These are phyloP conservation scores for Cyrtodaria siliqua DNA, from an alignment of 2,888 invertebrate species.

Conservation along the genomic window DNA sequence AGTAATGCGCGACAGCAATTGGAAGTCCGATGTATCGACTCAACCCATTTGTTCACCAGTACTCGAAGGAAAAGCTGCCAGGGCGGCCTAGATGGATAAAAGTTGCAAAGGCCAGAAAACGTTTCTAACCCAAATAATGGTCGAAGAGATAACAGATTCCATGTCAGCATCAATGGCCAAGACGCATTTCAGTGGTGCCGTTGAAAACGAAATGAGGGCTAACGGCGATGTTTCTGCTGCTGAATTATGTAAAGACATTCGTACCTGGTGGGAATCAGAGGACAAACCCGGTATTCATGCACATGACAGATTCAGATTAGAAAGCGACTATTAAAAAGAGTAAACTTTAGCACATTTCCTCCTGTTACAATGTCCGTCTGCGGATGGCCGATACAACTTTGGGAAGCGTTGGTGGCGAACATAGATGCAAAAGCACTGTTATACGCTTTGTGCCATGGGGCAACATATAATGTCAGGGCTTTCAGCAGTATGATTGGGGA, in stretches of 20 bases:
- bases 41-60: constrained; percentile 53
- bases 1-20: too few species aligned
- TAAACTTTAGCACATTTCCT: too few species aligned
- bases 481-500: constrained; percentile 44
- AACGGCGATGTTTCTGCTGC: constrained; percentile 35
- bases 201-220: constrained; percentile 38
- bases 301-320: too few species aligned
- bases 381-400: constrained; percentile 44
- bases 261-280: constrained; percentile 53
- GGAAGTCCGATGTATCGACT: constrained; percentile 55
- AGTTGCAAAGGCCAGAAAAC: constrained; percentile 43
- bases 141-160: constrained; percentile 55
- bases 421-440: constrained; percentile 40
- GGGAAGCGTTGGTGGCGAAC: constrained; percentile 36
- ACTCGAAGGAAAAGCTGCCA: constrained; percentile 37
- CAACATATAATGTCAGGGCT: constrained; percentile 40
- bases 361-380: too few species aligned
- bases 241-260: constrained; percentile 39
- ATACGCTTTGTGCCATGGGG: constrained; percentile 10
- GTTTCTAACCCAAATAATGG: constrained; percentile 46
- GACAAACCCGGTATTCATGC: too few species aligned
- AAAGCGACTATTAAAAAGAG: too few species aligned
- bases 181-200: constrained; percentile 44
- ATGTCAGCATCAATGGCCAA: constrained; percentile 58
- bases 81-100: constrained; percentile 43